Percentiles rank a stretch among this genome's conserved stretches.
Evolutionary conservation across 2,888 invertebrate species (phyloP).

Genomic region (Hirtodrosophila trivittata): DNA sequence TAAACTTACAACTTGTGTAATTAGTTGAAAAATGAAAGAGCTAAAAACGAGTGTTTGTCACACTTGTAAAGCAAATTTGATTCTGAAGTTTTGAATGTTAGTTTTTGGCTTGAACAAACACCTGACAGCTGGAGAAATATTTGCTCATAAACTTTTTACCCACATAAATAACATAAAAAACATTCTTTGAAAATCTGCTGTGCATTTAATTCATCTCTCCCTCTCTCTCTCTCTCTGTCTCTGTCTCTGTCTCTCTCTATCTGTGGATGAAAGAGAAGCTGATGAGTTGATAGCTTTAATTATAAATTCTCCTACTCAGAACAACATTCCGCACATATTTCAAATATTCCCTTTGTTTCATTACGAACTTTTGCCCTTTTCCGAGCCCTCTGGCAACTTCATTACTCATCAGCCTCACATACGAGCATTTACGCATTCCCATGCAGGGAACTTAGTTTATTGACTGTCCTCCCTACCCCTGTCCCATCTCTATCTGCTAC

Average conservation of each 20-base stretch:
- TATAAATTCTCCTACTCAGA: slow-evolving; percentile 45
- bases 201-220: not conserved
- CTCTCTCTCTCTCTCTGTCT: not conserved
- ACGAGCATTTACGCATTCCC: not conserved
- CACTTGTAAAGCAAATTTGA: no score
- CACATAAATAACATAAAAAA: slow-evolving; percentile 8
- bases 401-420: slow-evolving; percentile 46
- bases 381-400: slow-evolving; percentile 46
- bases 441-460: slow-evolving; percentile 41
- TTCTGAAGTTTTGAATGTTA: no score
- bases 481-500: no score
- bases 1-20: no score
- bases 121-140: not conserved
- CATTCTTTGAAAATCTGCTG: slow-evolving; percentile 22
- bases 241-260: not conserved
- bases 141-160: not conserved
- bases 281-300: slow-evolving; percentile 46
- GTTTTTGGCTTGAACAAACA: no score
- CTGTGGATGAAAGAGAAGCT: not conserved
- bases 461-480: slow-evolving; percentile 30
- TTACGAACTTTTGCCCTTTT: slow-evolving; percentile 47
- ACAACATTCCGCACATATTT: slow-evolving; percentile 43
- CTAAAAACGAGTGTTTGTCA: no score
- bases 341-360: slow-evolving; percentile 58
- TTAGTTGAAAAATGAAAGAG: no score